Conservation (phyloP, 2,888 invertebrate species). For the Blastobasis lacticolella region DNA sequence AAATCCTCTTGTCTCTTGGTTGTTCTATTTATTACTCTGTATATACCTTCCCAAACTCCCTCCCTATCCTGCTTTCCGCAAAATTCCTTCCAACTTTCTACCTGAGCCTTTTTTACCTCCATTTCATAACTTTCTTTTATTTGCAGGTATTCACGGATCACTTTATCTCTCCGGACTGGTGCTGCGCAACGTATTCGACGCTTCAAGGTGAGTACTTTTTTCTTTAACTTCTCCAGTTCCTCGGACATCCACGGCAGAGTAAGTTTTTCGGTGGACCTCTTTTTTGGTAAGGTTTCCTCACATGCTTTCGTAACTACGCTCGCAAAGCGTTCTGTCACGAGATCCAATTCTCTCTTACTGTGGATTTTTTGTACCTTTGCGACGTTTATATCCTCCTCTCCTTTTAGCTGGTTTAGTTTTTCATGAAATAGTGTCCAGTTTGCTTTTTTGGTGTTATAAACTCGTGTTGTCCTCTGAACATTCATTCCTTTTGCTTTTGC, state of each 20-base stretch:
- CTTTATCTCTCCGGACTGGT: not conserved
- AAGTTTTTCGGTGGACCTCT: not conserved
- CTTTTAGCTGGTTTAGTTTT: not conserved
- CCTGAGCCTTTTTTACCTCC: not conserved
- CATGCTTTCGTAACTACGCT: not conserved
- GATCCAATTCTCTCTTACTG: constrained; percentile 3
- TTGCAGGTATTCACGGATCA: not conserved
- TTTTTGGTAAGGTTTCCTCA: not conserved
- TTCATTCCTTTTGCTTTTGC: not conserved
- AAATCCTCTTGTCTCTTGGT: constrained; percentile 3
- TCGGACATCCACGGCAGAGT: not conserved
- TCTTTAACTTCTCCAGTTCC: too few relatives aligned
- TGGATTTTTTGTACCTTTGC: constrained; percentile 1
- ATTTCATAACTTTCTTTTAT: not conserved
- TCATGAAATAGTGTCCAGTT: constrained; percentile 4
- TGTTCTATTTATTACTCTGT: constrained; percentile 2
- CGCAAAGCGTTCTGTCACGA: not conserved
- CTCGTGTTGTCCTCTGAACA: constrained; percentile 1
- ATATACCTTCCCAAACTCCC: constrained; percentile 5
- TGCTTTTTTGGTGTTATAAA: constrained; percentile 5
- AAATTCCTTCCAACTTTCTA: constrained; percentile 10
- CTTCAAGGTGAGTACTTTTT: too few relatives aligned
- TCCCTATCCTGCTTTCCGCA: constrained; percentile 6
- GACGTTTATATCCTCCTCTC: not conserved
- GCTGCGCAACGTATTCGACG: too few relatives aligned